Conservation (phyloP, 2,797 vertebrate genomes). For the Loriculus beryllinus region DNA sequence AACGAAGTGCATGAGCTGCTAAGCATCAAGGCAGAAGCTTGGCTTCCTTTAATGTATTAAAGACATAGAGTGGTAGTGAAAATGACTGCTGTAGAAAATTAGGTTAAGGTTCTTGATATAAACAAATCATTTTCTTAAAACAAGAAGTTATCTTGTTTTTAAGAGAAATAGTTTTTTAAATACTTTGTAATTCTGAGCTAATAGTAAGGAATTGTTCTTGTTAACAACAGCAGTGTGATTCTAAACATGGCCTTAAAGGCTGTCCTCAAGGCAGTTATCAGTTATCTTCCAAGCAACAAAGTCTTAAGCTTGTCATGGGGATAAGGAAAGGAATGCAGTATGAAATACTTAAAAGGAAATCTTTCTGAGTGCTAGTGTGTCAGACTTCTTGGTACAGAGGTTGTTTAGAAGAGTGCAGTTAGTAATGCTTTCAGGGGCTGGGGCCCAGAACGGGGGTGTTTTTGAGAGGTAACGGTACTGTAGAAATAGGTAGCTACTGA, state of each 20-base stretch:
- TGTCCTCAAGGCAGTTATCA: neutral
- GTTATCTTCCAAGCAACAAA: neutral
- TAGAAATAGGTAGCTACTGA: neutral
- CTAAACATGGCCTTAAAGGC: neutral
- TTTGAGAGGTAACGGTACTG: neutral
- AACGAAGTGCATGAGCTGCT: neutral
- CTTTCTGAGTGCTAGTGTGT: neutral
- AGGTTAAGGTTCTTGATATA: neutral
- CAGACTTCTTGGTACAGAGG: neutral
- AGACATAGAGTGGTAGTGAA: neutral
- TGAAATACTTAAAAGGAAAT: conserved; percentile 1
- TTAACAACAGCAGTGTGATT: neutral
- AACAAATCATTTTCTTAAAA: neutral
- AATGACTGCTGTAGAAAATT: neutral
- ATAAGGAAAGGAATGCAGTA: neutral
- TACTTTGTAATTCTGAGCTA: neutral
- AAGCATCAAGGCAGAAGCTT: neutral
- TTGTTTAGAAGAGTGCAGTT: neutral
- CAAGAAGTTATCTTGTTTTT: neutral
- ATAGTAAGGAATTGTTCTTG: neutral
- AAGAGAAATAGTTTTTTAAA: neutral
- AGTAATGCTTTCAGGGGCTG: neutral
- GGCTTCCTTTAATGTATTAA: neutral
- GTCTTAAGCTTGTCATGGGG: neutral
- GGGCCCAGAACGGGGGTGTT: neutral